A percentile compares a stretch with the other conserved stretches of the same genome.
Evolutionary conservation across 64 coral and sea anemone species (phyloP).

Genomic region (Montipora foliosa): DNA sequence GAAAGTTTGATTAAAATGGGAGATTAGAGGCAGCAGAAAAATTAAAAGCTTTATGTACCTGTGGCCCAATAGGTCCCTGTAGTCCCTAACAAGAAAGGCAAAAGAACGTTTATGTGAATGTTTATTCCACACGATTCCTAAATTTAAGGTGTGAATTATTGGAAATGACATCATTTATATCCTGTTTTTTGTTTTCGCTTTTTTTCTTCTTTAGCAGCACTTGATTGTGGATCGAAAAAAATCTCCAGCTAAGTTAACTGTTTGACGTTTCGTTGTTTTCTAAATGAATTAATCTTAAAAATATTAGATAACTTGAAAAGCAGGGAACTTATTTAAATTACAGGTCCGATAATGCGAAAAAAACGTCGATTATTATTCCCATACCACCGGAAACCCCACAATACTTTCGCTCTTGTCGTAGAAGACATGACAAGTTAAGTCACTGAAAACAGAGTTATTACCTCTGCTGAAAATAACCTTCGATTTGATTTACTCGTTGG

Average conservation of each 20-base stretch:
- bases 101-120: not conserved
- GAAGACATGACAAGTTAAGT: too few relatives aligned
- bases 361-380: not conserved
- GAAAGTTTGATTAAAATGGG: too few relatives aligned
- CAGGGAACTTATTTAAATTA: not conserved
- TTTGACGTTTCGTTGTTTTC: not conserved
- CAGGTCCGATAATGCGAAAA: not conserved
- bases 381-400: not conserved
- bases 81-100: slow-evolving; percentile 48
- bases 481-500: too few relatives aligned
- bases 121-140: not conserved
- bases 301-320: not conserved
- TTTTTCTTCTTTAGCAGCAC: not conserved
- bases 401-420: not conserved
- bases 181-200: not conserved
- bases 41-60: slow-evolving; percentile 16
- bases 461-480: too few relatives aligned
- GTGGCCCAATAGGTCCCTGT: slow-evolving; percentile 65
- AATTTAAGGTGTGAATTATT: not conserved
- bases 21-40: too few relatives aligned
- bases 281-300: not conserved
- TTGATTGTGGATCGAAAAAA: not conserved
- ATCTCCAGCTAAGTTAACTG: not conserved
- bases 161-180: not conserved
- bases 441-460: too few relatives aligned